Percentiles rank a stretch among this genome's conserved stretches.
These are phyloP conservation scores for Porites evermanni DNA, from an alignment of 92 coral and sea anemone species.

Conservation along the genomic window DNA sequence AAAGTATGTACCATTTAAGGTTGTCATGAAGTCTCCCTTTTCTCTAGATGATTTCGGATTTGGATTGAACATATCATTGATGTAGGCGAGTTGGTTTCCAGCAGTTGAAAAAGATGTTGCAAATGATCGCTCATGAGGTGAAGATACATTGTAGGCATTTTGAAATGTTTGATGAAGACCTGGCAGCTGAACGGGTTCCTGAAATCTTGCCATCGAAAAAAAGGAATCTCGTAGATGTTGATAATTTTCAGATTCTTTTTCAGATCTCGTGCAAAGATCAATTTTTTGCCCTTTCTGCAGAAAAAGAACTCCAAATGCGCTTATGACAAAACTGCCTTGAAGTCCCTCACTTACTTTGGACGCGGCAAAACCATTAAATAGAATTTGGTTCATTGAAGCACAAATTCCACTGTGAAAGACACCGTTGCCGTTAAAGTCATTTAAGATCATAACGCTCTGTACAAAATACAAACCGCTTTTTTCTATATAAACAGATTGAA, in stretches of 20 bases:
- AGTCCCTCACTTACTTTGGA: conserved; percentile 24
- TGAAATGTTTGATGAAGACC: conserved; percentile 48
- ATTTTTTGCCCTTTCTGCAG: conserved; percentile 49
- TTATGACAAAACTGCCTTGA: conserved; percentile 8
- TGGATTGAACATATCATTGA: conserved; percentile 4
- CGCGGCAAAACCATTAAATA: conserved; percentile 21
- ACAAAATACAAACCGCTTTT: conserved; percentile 34
- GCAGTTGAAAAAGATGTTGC: conserved; percentile 15
- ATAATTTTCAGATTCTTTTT: neutral
- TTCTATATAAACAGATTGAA: neutral
- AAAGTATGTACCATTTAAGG: conserved; percentile 50
- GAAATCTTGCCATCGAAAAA: conserved; percentile 53
- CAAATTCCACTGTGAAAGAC: conserved; percentile 33
- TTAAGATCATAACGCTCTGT: conserved; percentile 4
- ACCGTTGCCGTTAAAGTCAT: rapidly evolving
- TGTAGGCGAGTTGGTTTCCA: conserved; percentile 32
- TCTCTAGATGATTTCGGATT: neutral
- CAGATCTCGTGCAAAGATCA: conserved; percentile 19
- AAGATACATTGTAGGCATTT: neutral
- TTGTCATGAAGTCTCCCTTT: conserved; percentile 21
- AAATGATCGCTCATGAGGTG: neutral
- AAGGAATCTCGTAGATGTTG: neutral
- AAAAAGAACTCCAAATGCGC: conserved; percentile 61
- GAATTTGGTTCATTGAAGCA: neutral
- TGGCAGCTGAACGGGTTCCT: conserved; percentile 45